phyloP scores from a whole-genome alignment of 2,113 vertebrate species.

The Dipodomys ordii region DNA sequence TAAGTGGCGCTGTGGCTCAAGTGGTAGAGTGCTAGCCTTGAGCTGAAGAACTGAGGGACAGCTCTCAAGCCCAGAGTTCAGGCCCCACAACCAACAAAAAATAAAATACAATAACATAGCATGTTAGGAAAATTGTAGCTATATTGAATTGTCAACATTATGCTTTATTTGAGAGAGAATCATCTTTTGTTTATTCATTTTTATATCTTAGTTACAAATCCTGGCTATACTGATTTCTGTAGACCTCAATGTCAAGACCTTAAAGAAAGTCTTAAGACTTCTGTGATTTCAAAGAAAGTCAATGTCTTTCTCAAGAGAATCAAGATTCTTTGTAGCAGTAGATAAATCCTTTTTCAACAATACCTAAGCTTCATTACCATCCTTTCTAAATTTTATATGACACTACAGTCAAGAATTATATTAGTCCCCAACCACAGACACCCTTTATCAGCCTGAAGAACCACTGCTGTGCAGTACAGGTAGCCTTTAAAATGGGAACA shows the following conservation, averaged over 20 bases:
- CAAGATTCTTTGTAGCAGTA: constrained; percentile 95
- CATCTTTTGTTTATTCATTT: constrained; percentile 93
- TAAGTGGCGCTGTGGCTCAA: no score
- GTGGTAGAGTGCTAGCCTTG: no score
- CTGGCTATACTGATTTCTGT: no score
- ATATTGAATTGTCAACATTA: constrained; percentile 87
- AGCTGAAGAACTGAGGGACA: no score
- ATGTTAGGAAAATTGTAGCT: no score
- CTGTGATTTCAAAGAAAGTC: constrained; percentile 95
- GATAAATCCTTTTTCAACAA: constrained; percentile 95
- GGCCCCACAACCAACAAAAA: no score
- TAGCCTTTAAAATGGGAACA: no score
- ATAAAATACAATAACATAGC: not conserved
- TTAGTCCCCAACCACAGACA: no score
- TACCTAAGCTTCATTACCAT: constrained; percentile 96
- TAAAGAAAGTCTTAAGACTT: constrained; percentile 91
- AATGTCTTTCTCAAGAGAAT: constrained; percentile 95
- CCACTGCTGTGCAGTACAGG: no score
- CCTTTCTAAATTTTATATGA: constrained; percentile 98
- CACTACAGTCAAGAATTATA: constrained; percentile 65
- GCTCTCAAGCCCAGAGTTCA: no score
- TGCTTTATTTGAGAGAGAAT: constrained; percentile 91
- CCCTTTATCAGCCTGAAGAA: no score
- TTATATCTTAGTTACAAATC: no score
- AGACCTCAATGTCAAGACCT: constrained; percentile 92